Conservation (phyloP, 2,113 vertebrate genomes). For the Mungos mungo region DNA sequence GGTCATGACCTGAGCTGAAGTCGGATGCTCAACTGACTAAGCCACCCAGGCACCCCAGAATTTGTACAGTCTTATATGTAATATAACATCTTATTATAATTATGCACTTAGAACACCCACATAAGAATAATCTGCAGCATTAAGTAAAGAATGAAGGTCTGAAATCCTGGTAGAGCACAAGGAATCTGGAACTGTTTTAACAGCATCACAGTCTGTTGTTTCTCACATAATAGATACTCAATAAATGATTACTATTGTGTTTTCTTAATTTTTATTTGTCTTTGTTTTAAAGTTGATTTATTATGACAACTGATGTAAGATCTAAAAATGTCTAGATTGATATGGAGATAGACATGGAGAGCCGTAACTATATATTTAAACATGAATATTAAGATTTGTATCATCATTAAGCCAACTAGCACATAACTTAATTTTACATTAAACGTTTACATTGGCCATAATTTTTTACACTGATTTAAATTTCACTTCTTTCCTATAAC, state of each 20-base stretch:
- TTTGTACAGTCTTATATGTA: background rate
- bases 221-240: background rate
- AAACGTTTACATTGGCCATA: background rate
- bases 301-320: background rate
- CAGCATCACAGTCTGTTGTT: background rate
- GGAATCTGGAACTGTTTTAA: background rate
- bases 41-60: no score
- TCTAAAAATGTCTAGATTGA: background rate
- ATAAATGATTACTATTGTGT: background rate
- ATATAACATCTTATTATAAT: background rate
- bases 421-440: background rate
- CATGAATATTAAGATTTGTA: background rate
- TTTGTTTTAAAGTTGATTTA: background rate
- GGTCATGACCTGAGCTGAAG: no score
- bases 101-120: background rate
- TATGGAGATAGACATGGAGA: background rate
- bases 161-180: background rate
- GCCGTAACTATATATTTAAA: background rate
- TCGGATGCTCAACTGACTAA: no score
- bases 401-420: background rate
- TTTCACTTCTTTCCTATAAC: background rate
- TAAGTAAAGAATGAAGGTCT: background rate
- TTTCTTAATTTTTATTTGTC: background rate
- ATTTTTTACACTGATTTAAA: background rate
- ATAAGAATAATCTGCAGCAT: background rate